A percentile compares a stretch with the other conserved stretches of the same genome.
Conservation (phyloP, 2,113 vertebrate genomes). For the Triplophysa rosa region DNA sequence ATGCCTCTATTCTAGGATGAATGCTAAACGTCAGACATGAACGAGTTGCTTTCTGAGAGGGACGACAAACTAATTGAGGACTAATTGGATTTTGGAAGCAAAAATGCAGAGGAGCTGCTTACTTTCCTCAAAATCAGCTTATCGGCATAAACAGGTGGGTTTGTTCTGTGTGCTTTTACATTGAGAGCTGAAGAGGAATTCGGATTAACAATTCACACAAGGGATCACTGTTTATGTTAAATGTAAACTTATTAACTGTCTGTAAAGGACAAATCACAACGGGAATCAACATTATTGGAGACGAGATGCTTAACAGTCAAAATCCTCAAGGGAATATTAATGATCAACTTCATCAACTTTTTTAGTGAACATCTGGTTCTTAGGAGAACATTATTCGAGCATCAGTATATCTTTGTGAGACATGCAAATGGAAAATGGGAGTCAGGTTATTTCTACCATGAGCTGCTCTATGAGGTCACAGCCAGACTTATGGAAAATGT, state of each 20-base stretch:
- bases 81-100: slow-evolving; percentile 56
- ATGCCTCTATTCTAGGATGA: background rate
- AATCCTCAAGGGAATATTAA: no score
- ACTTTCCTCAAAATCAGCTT: slow-evolving; percentile 58
- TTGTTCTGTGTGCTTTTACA: slow-evolving; percentile 48
- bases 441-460: slow-evolving; percentile 29
- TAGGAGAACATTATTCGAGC: slow-evolving; percentile 37
- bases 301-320: no score
- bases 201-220: slow-evolving; percentile 22
- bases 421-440: slow-evolving; percentile 39
- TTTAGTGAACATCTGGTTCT: slow-evolving; percentile 54
- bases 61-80: slow-evolving; percentile 49
- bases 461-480: slow-evolving; percentile 37
- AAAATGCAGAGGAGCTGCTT: slow-evolving; percentile 40
- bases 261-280: no score
- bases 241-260: background rate
- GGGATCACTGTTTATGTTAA: background rate
- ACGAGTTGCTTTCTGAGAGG: slow-evolving; percentile 29
- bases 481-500: slow-evolving; percentile 39
- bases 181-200: slow-evolving; percentile 19
- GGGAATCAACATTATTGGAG: no score
- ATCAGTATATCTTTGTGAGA: slow-evolving; percentile 43
- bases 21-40: slow-evolving; percentile 16
- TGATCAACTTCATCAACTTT: background rate
- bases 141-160: slow-evolving; percentile 55